Conservation (phyloP, 2,888 invertebrate species). For the Nephrotoma guestfalica region DNA sequence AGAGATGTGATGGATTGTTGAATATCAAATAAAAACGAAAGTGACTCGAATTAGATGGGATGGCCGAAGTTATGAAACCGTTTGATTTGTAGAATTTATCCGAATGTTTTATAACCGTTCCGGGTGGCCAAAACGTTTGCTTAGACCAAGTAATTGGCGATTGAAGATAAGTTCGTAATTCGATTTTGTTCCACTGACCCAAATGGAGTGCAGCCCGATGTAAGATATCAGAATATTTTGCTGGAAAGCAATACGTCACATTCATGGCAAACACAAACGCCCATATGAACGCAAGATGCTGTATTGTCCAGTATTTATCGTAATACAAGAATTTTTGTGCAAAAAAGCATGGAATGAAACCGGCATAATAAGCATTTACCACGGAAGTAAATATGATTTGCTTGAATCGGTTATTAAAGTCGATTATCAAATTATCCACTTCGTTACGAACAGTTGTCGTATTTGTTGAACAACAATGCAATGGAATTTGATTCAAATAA, state of each 20-base stretch:
- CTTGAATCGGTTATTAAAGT: conserved; percentile 81
- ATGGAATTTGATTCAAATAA: conserved; percentile 41
- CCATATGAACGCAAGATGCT: conserved; percentile 75
- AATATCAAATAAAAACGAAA: conserved; percentile 83
- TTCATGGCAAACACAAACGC: conserved; percentile 70
- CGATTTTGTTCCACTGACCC: conserved; percentile 38
- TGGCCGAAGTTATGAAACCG: conserved; percentile 70
- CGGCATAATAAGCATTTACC: conserved; percentile 73
- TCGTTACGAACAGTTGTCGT: conserved; percentile 63
- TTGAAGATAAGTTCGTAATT: conserved; percentile 16
- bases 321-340: conserved; percentile 65
- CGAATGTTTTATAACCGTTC: conserved; percentile 56
- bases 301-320: conserved; percentile 68
- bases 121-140: conserved; percentile 54
- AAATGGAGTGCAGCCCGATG: conserved; percentile 84
- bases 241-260: conserved; percentile 48
- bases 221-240: conserved; percentile 69
- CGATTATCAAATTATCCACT: conserved; percentile 66
- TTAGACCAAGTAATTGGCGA: conserved; percentile 37
- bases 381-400: conserved; percentile 73
- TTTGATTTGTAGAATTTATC: conserved; percentile 61
- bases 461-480: conserved; percentile 63
- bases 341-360: conserved; percentile 80
- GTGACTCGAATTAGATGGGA: conserved; percentile 71
- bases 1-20: conserved; percentile 64